These are phyloP conservation scores for Micoletzkya japonica DNA, from an alignment of 2,888 invertebrate species.

Conservation along the genomic window DNA sequence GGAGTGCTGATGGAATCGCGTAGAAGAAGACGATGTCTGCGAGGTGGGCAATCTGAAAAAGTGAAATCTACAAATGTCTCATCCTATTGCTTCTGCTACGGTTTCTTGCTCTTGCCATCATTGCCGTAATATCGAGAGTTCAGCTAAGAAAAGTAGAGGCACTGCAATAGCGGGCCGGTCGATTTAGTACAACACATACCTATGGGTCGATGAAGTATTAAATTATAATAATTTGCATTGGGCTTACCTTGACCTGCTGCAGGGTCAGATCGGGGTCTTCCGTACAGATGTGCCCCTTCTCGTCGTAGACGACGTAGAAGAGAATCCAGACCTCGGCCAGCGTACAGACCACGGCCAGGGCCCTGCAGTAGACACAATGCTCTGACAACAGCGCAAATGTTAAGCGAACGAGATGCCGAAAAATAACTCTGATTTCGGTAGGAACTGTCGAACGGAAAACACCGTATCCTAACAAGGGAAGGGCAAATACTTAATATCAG, in stretches of 20 bases:
- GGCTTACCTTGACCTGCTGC: conserved; percentile 31
- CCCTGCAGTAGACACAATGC: too few relatives aligned
- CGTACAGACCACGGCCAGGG: conserved; percentile 39
- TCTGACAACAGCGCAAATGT: too few relatives aligned
- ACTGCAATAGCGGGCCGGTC: too few relatives aligned
- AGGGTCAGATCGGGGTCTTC: conserved; percentile 32
- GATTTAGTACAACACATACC: too few relatives aligned
- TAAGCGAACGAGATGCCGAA: too few relatives aligned
- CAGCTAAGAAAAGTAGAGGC: too few relatives aligned
- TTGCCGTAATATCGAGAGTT: not conserved
- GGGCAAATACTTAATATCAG: too few relatives aligned
- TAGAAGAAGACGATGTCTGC: conserved; percentile 55
- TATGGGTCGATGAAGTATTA: too few relatives aligned
- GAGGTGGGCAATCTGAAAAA: conserved; percentile 52
- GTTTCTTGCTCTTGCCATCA: not conserved
- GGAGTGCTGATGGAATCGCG: conserved; percentile 52
- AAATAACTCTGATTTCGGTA: too few relatives aligned
- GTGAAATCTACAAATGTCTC: too few relatives aligned
- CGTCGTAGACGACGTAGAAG: conserved; percentile 48
- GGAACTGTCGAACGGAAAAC: too few relatives aligned
- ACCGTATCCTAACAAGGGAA: too few relatives aligned
- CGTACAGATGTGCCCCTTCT: conserved; percentile 34
- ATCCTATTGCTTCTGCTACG: not conserved
- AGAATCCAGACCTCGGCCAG: conserved; percentile 52
- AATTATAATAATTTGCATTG: not conserved